Base-by-base conservation (phyloP, 2,113 vertebrate species). In the Barnardius zonarius region DNA sequence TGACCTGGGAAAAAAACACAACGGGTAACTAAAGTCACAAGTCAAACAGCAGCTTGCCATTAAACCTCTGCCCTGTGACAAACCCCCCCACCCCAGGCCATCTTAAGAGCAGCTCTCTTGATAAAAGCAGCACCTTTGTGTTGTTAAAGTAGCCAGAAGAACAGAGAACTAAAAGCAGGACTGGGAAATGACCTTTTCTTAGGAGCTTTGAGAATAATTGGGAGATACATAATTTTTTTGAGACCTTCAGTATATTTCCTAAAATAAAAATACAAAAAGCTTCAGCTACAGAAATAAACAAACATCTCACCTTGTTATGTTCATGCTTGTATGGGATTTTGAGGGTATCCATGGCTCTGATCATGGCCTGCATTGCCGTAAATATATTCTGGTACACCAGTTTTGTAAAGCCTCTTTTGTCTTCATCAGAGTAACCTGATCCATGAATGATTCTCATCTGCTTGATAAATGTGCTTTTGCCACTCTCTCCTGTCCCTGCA, bases 361-460 rank as follows among this genome's bases (percentile, higher is more conserved):
- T 98, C 99, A 99, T 99, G 92, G 99, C 98, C 97, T 99, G 99
- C 98, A 99, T 98, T 92, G 99, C 98, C 31, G 99, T 99, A 97
- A 99, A 99, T 97, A 99, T 99, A 98, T 99, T 99, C 98, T 99
- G 99, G 96, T 99, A 99, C 82, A 99, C 99, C 94, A 99, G 96
- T 96, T 98, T 98, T 83, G 98, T 99, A 98, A 99, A 99, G 73
- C 98, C 97, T 83, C 98, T 98, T 97, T 98, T 99, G 97, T 99
- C 99, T 96, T 99, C 99, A 64, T 99, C 99, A 5, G 99, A 98
- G 96, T 99, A 99, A 39, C 99, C 99, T 4, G 99, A 98, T 52
- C 99, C 99, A 49, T 99, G 99, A 96, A 99, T 99, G 97, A 99
- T 99, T 97, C 99, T 98, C 98, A 99, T 99, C 97, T 99, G 98